Evolutionary conservation across 1,140 invertebrate species (phyloP).

Genomic region (Brachionus koreanus): DNA sequence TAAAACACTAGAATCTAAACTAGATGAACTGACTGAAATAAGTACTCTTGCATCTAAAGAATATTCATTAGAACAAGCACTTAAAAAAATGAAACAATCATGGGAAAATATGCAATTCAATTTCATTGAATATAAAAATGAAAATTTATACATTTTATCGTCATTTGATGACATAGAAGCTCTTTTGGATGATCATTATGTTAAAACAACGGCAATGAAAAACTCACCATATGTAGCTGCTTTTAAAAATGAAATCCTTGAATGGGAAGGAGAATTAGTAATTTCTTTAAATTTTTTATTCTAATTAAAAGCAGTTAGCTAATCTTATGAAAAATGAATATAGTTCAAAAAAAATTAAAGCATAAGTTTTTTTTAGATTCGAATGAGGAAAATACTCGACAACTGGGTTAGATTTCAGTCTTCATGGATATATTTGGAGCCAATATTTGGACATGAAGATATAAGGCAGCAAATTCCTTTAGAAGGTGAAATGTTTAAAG

Average conservation of each 20-base stretch:
- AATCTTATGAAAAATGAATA: neutral
- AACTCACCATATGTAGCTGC: conserved; percentile 60
- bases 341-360: neutral
- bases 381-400: conserved; percentile 61
- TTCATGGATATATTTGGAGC: conserved; percentile 61
- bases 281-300: neutral
- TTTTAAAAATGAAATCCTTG: conserved; percentile 63
- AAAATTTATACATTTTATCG: conserved; percentile 54
- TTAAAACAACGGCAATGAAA: conserved; percentile 60
- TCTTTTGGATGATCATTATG: conserved; percentile 59
- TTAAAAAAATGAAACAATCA: conserved; percentile 59
- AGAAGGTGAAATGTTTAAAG: conserved; percentile 59
- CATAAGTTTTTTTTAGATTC: conserved; percentile 46
- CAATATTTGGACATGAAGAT: conserved; percentile 60
- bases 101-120: conserved; percentile 59
- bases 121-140: conserved; percentile 64
- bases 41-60: conserved; percentile 58
- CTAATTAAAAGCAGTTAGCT: neutral
- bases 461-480: conserved; percentile 60
- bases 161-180: conserved; percentile 59
- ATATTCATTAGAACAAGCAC: conserved; percentile 57
- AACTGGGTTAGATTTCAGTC: conserved; percentile 61
- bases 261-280: conserved; percentile 58
- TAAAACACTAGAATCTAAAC: conserved; percentile 64
- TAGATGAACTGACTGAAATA: conserved; percentile 63